These are phyloP conservation scores for Maniola hyperantus DNA, from an alignment of 2,888 invertebrate species.

Conservation along the genomic window DNA sequence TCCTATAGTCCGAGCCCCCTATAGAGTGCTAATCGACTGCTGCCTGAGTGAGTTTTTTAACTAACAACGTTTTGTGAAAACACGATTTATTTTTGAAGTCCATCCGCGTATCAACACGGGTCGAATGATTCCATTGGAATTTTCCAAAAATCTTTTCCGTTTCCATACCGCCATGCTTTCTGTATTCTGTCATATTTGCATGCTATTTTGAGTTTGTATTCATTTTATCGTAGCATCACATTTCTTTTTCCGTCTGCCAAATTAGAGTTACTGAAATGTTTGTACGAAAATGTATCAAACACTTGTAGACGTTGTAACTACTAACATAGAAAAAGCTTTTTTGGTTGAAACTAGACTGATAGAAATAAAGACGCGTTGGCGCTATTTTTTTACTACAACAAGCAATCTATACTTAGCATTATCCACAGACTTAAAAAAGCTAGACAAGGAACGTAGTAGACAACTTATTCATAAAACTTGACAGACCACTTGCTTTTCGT, in stretches of 20 bases:
- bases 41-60: slow-evolving; percentile 79
- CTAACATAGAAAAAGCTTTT: slow-evolving; percentile 67
- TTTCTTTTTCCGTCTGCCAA: slow-evolving; percentile 20
- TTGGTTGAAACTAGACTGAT: slow-evolving; percentile 53
- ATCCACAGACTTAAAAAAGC: not conserved
- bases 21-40: slow-evolving; percentile 79
- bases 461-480: not conserved
- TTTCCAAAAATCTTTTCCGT: slow-evolving; percentile 51
- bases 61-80: slow-evolving; percentile 63
- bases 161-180: slow-evolving; percentile 72
- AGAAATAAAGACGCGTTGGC: slow-evolving; percentile 60
- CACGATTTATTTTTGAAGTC: slow-evolving; percentile 82
- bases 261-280: slow-evolving; percentile 24
- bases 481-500: not conserved
- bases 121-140: slow-evolving; percentile 43
- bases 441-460: not conserved
- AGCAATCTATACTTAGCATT: slow-evolving; percentile 52
- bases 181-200: slow-evolving; percentile 71
- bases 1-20: slow-evolving; percentile 49
- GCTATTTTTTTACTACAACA: slow-evolving; percentile 82
- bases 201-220: slow-evolving; percentile 72
- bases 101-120: slow-evolving; percentile 48
- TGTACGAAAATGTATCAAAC: slow-evolving; percentile 47
- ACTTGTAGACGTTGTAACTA: slow-evolving; percentile 58
- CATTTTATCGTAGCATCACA: slow-evolving; percentile 59